A percentile compares a stretch with the other conserved stretches of the same genome.
phyloP scores from a whole-genome alignment of 2,797 vertebrate genomes.

The Meriones psammophilus region DNA sequence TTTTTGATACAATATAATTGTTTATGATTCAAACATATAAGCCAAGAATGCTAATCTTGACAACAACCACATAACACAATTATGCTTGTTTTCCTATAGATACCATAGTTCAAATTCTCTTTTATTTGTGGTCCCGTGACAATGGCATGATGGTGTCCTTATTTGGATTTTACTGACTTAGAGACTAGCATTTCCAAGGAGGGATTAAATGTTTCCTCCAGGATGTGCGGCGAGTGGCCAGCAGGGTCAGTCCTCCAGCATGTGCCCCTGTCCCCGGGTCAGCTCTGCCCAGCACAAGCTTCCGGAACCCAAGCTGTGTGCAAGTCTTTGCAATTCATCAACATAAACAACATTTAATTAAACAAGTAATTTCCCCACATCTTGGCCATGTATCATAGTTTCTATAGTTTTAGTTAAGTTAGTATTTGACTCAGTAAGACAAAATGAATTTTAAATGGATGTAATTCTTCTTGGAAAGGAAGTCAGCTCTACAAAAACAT shows the following conservation, averaged over 20 bases:
- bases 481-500: neutral
- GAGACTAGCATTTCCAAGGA: neutral
- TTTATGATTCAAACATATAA: neutral
- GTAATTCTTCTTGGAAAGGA: constrained; percentile 16
- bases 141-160: neutral
- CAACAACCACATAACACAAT: neutral
- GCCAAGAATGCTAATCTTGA: constrained; percentile 4
- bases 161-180: constrained; percentile 13
- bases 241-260: neutral
- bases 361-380: neutral
- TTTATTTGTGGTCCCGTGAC: neutral
- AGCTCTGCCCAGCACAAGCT: neutral
- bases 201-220: neutral
- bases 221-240: neutral
- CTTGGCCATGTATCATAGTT: neutral
- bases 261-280: neutral
- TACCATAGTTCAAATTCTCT: neutral
- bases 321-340: neutral
- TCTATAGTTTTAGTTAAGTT: constrained; percentile 7
- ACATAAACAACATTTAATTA: neutral
- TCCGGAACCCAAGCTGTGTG: neutral
- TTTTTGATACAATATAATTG: neutral
- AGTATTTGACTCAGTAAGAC: constrained; percentile 30
- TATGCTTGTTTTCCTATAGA: neutral
- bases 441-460: constrained; percentile 55